A percentile compares a stretch with the other conserved stretches of the same genome.
Conservation (phyloP, 2,888 invertebrate species). For the Zaprionus lineosus region DNA sequence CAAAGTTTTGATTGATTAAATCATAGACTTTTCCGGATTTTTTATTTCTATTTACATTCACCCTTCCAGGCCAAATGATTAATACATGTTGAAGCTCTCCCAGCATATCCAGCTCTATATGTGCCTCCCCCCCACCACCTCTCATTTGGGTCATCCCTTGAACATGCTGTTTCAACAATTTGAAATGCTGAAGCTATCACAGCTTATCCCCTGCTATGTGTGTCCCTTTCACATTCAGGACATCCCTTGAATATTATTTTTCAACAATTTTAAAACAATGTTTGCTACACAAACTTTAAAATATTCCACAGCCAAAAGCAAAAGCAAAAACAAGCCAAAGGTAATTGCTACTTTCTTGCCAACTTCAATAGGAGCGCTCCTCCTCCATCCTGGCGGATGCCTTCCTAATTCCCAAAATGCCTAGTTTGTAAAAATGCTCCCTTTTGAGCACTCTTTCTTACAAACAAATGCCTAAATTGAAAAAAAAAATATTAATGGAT, state of each 20-base stretch:
- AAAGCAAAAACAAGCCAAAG: slow-evolving; percentile 14
- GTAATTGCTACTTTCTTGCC: slow-evolving; percentile 26
- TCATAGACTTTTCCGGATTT: too few relatives aligned
- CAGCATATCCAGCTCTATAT: too few relatives aligned
- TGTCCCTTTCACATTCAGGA: too few relatives aligned
- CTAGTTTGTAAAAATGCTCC: slow-evolving; percentile 29
- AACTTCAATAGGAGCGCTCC: slow-evolving; percentile 22
- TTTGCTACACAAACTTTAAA: slow-evolving; percentile 16
- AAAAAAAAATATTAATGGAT: slow-evolving; percentile 13
- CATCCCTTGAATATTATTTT: background rate
- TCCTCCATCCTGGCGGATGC: slow-evolving; percentile 14
- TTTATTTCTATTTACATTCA: too few relatives aligned
- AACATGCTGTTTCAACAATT: too few relatives aligned
- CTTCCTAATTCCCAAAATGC: slow-evolving; percentile 47
- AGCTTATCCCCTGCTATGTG: too few relatives aligned
- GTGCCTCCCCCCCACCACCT: too few relatives aligned
- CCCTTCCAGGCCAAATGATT: too few relatives aligned
- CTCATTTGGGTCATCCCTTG: too few relatives aligned
- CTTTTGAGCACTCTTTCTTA: slow-evolving; percentile 12
- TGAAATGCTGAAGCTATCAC: too few relatives aligned
- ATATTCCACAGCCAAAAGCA: slow-evolving; percentile 24
- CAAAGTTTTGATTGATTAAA: too few relatives aligned
- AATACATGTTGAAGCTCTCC: too few relatives aligned
- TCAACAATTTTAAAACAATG: slow-evolving; percentile 22
- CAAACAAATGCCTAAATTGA: slow-evolving; percentile 29